Conservation (phyloP, 2,797 vertebrate genomes). For the Kryptolebias ocellatus region DNA sequence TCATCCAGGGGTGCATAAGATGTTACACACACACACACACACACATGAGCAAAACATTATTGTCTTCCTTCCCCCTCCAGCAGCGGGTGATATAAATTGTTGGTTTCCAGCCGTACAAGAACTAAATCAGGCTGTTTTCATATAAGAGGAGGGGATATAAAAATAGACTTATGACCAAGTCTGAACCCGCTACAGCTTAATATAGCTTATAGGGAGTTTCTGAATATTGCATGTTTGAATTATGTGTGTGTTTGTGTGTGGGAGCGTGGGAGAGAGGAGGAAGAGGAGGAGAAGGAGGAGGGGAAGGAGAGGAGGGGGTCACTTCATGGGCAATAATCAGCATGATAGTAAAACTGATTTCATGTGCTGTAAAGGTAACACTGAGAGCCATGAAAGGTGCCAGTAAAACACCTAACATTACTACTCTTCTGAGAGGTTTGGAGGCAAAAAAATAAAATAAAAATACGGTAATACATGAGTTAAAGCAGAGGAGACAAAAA, state of each 20-base stretch:
- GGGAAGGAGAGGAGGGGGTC: neutral
- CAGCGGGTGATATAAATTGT: slow-evolving; percentile 1
- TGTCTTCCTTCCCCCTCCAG: no score
- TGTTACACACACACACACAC: no score
- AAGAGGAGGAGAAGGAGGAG: neutral
- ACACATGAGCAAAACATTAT: no score
- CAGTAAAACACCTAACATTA: neutral
- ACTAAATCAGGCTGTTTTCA: slow-evolving; percentile 32
- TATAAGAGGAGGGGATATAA: slow-evolving; percentile 24
- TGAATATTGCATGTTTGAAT: neutral
- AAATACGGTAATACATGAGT: no score
- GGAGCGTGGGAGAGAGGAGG: neutral
- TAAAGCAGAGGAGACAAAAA: neutral
- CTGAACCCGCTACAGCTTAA: neutral
- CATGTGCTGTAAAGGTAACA: neutral
- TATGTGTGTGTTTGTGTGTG: neutral
- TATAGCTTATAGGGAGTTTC: neutral
- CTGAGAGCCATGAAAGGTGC: neutral
- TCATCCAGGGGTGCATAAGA: no score
- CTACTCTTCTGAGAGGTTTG: neutral
- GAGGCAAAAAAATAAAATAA: neutral
- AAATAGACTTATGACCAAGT: slow-evolving; percentile 11
- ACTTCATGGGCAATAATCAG: neutral
- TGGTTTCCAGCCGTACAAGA: slow-evolving; percentile 23
- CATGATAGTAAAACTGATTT: neutral